Evolutionary conservation across 2,888 invertebrate genomes (phyloP), one percentile per base, ranked within the genome.

Genomic region (Norana najaformis): DNA sequence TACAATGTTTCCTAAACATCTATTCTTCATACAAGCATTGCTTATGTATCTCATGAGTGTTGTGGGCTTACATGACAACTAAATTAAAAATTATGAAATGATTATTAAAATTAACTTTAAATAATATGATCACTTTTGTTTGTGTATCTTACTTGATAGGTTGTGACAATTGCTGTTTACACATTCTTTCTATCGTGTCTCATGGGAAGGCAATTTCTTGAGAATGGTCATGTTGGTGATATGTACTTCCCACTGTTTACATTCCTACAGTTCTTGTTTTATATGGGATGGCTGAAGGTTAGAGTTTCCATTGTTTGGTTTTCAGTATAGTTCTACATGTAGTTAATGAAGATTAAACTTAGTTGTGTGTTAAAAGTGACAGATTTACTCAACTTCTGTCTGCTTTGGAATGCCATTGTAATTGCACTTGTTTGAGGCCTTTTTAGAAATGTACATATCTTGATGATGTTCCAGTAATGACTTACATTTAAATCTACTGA

Each of bases 171-270:
- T 92, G 97, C 98, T 30, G 96, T 98, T 90, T 98, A 98, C 95
- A 97, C 97, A 20, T 98, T 98, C 95, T 98, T 98, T 95, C 96
- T 98, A 92, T 97, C 97, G 14, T 97, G 97, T 8, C 96, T 98
- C 90, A 96, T 98, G 95, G 98, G 98, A 0, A 96, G 97, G n/a
- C 98, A 98, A 95, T 97, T 97, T 69, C 88, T 92, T 13, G 89
- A 90, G 41, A 95, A 91, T 95, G 85, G 39, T 85, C 35, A 90
- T 23, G 41, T 35, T 16, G 96, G 97, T 93, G 98, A 98, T 94
- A 96, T 98, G 93, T 98, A 97, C 95, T 97, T 98, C 93, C 98
- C 98, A 1, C 96, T 98, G 91, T 98, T 98, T 95, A 97, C 98
- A 0, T 97, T 97, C 37, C 95, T 96, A 89, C 96, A 98, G 93